Percentiles rank a stretch among this genome's conserved stretches.
phyloP scores from a whole-genome alignment of 2,113 vertebrate species.

The Scomber colias region DNA sequence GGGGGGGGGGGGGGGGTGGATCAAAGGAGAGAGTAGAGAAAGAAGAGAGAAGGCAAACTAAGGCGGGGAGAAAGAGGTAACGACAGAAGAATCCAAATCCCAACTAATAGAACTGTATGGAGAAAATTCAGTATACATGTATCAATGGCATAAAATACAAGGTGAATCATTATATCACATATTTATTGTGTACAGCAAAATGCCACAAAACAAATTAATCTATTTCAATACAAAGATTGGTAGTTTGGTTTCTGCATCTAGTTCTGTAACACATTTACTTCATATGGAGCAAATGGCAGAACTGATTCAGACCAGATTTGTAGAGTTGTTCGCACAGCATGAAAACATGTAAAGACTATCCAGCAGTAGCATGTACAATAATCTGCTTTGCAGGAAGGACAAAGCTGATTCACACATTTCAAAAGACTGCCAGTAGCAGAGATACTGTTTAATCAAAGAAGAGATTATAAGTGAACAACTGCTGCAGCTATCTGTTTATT shows the following conservation, averaged over 20 bases:
- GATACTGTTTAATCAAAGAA: neutral
- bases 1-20: slow-evolving; percentile 36
- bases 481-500: neutral
- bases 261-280: neutral
- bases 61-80: slow-evolving; percentile 17
- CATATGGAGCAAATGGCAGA: neutral
- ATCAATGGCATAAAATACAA: neutral
- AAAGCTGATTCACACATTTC: slow-evolving; percentile 1
- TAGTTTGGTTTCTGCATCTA: neutral
- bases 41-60: slow-evolving; percentile 16
- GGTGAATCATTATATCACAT: neutral
- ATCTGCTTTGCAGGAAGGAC: slow-evolving; percentile 5
- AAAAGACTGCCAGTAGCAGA: neutral
- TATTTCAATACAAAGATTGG: neutral
- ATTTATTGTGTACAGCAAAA: neutral
- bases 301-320: slow-evolving; percentile 11
- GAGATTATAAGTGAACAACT: neutral
- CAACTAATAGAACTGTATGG: neutral
- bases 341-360: slow-evolving; percentile 34
- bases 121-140: neutral
- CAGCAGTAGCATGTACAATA: neutral
- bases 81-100: neutral
- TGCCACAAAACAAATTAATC: neutral
- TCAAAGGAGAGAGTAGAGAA: slow-evolving; percentile 49
- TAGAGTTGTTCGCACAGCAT: neutral